A percentile compares a stretch with the other conserved stretches of the same genome.
Evolutionary conservation across 2,888 invertebrate species (phyloP).

Genomic region (Caenorhabditis doughertyi): DNA sequence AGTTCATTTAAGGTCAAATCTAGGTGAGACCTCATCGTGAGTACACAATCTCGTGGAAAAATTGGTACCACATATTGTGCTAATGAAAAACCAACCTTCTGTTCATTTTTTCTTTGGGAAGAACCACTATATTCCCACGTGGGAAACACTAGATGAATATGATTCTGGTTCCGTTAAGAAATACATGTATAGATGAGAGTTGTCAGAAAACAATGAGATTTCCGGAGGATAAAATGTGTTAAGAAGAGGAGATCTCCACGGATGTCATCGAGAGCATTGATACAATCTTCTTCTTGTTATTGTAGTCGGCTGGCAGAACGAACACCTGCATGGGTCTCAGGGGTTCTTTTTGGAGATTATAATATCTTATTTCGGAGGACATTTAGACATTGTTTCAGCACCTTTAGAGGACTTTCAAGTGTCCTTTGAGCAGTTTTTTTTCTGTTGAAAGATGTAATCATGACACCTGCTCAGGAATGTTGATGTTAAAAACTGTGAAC

Average conservation of each 20-base stretch:
- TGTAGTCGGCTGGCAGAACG: background rate
- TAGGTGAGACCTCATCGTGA: background rate
- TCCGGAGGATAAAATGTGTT: slow-evolving; percentile 50
- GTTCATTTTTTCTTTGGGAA: background rate
- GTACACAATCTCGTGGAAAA: background rate
- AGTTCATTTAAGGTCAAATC: background rate
- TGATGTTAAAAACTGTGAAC: too few species aligned
- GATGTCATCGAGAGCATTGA: slow-evolving; percentile 6
- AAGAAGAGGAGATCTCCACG: slow-evolving; percentile 15
- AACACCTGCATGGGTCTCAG: background rate
- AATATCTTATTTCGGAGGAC: background rate
- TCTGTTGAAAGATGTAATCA: too few species aligned
- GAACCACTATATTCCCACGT: background rate
- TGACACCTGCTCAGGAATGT: too few species aligned
- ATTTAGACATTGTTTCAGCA: too few species aligned
- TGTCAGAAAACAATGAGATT: slow-evolving; percentile 37
- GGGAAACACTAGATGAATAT: background rate
- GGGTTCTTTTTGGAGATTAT: background rate
- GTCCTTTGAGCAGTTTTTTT: too few species aligned
- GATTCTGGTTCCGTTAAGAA: background rate
- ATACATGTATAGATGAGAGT: background rate
- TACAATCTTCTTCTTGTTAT: background rate
- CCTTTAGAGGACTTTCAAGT: too few species aligned
- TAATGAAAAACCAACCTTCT: background rate
- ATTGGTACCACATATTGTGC: background rate